Conservation (phyloP, 2,797 vertebrate genomes). For the Ptychobarbus kaznakovi region DNA sequence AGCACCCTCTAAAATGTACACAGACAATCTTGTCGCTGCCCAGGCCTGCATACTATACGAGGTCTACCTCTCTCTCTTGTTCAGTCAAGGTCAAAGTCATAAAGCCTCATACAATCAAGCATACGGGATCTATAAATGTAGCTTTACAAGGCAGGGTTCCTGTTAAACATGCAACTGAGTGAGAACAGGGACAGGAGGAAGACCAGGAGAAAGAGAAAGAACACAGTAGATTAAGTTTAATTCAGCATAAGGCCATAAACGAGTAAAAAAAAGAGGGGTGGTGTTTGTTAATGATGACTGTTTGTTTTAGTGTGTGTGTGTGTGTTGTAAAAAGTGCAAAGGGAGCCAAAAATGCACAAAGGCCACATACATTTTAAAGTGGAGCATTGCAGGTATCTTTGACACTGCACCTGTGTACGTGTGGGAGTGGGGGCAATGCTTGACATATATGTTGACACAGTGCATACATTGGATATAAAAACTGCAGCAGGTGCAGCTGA, state of each 20-base stretch:
- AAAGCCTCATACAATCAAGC: constrained; percentile 53
- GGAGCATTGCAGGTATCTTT: constrained; percentile 17
- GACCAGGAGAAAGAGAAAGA: constrained; percentile 3
- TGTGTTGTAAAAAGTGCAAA: constrained; percentile 32
- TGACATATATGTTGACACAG: constrained; percentile 55
- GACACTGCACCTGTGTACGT: constrained; percentile 50
- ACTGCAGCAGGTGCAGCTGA: constrained; percentile 52
- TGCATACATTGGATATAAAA: constrained; percentile 37
- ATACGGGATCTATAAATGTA: constrained; percentile 54
- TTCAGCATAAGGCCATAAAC: constrained; percentile 16
- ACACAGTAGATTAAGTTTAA: constrained; percentile 29
- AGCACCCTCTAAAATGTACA: neutral
- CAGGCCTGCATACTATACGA: constrained; percentile 26
- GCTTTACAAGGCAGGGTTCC: constrained; percentile 54
- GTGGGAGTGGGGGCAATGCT: neutral
- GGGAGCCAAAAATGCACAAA: constrained; percentile 10
- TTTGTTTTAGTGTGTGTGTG: constrained; percentile 13
- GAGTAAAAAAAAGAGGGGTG: neutral
- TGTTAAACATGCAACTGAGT: constrained; percentile 41
- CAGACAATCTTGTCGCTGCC: neutral
- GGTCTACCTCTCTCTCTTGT: constrained; percentile 21
- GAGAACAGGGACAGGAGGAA: constrained; percentile 15
- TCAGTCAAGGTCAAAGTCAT: constrained; percentile 59
- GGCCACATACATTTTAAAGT: constrained; percentile 39
- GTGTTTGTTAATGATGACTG: constrained; percentile 34